Conservation (phyloP, 2,797 vertebrate species). For the Melanotaenia trifasciata region DNA sequence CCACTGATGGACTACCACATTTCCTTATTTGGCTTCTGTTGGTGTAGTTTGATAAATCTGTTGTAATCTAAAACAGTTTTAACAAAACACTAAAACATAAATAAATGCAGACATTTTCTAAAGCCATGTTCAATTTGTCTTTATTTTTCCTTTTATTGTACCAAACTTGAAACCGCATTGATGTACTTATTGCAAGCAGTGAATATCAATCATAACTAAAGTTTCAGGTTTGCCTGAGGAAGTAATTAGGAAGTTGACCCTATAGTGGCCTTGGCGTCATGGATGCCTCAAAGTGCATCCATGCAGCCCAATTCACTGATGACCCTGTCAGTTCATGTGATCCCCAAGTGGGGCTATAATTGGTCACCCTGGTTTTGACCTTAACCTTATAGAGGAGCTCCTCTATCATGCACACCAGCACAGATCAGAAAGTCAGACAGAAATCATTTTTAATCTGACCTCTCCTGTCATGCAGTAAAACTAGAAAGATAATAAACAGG, state of each 20-base stretch:
- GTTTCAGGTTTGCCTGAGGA: background rate
- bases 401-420: constrained; percentile 2
- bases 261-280: background rate
- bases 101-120: background rate
- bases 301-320: background rate
- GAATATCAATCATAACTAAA: background rate
- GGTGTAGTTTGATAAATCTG: background rate
- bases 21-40: background rate
- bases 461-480: constrained; percentile 22
- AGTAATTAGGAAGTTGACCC: constrained; percentile 1
- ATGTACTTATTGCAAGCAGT: too few relatives aligned
- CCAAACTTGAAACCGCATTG: background rate
- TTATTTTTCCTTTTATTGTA: background rate
- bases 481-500: constrained; percentile 29
- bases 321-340: background rate
- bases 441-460: constrained; percentile 7
- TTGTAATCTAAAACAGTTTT: background rate
- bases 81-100: background rate
- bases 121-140: background rate
- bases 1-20: background rate
- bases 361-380: background rate
- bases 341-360: background rate
- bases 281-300: constrained; percentile 1
- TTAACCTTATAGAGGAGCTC: background rate
- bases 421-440: constrained; percentile 12